Conservation (phyloP, 1,140 invertebrate species). For the Polyergus mexicanus region DNA sequence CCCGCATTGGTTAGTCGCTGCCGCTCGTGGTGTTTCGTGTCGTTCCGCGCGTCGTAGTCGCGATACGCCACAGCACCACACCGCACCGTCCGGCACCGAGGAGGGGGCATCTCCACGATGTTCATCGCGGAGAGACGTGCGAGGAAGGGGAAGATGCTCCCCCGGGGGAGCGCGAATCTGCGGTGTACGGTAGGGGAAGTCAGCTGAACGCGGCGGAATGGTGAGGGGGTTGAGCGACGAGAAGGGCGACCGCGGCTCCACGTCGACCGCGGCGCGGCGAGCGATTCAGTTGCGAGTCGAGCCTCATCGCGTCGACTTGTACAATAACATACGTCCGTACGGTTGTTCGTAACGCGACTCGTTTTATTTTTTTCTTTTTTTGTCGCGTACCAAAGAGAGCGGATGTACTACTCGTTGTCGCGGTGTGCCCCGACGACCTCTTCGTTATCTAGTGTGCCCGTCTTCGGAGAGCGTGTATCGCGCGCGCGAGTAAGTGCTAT, state of each 20-base stretch:
- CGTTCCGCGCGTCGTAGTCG: constrained; percentile 48
- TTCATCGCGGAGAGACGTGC: constrained; percentile 40
- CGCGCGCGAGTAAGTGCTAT: not conserved
- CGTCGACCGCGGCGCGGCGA: constrained; percentile 59
- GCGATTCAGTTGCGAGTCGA: constrained; percentile 76
- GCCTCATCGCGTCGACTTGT: constrained; percentile 72
- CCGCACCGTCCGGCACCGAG: constrained; percentile 24
- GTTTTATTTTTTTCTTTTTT: constrained; percentile 15
- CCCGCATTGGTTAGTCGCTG: constrained; percentile 64
- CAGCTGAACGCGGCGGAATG: constrained; percentile 60
- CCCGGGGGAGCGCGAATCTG: constrained; percentile 61
- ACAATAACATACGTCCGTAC: not conserved
- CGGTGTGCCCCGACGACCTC: not conserved
- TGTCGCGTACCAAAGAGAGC: not conserved
- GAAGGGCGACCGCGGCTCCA: constrained; percentile 62
- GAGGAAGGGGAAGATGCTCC: constrained; percentile 66
- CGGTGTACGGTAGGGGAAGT: constrained; percentile 72
- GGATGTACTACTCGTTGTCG: not conserved
- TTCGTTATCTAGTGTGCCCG: not conserved
- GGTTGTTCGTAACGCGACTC: not conserved
- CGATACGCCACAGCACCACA: too few species aligned
- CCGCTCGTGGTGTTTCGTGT: constrained; percentile 64
- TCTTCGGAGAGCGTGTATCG: not conserved
- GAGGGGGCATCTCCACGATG: constrained; percentile 45
- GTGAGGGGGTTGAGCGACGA: constrained; percentile 37